Evolutionary conservation across 2,888 invertebrate species (phyloP), one percentile per base, ranked within the genome.

Genomic region (Zelleria hepariella): DNA sequence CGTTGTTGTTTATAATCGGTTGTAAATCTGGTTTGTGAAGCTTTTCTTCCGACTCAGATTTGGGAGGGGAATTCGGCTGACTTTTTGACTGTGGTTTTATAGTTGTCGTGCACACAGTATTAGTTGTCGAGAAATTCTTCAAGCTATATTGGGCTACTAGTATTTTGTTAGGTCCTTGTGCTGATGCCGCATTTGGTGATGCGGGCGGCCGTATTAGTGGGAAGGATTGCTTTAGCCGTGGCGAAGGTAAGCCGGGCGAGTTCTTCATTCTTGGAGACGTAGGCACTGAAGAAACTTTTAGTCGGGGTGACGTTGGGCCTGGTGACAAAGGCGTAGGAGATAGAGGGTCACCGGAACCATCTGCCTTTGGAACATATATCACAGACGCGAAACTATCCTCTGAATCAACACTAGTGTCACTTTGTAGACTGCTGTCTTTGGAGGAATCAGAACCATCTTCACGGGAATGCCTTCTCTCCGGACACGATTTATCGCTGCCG

Each of bases 331-430:
- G 89, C 8, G 91, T 91, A 0, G 92, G 92, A n/a, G 92, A 92
- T 68, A 91, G 79, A 1, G 90, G 86, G 68, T 90, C 90, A 67
- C 81, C 77, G 18, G 87, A 82, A 51, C 91, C 91, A 68, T 95
- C 94, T 57, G 94, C 93, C 82, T 95, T 96, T 60, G 96, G 96
- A 70, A 96, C 94, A 75, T 94, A 96, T 72, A 97, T 97, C 54
- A 97, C 97, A 64, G 96, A 96, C 61, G 96, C 96, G 73, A 97
- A 96, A 78, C 96, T 96, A 73, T 97, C 97, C 78, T 97, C 97
- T 0, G 96, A 96, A 78, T 97, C 97, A 42, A 97, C 95, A 82
- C 96, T 96, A 1, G 97, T 97, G 74, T 97, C 97, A 77, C 96
- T 96, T 81, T 97, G 97, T 61, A 97, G 90, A 75, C 96, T 96